Evolutionary conservation across 2,888 invertebrate genomes (phyloP), one percentile per base, ranked within the genome.

Genomic region (Schrankia costaestrigalis): DNA sequence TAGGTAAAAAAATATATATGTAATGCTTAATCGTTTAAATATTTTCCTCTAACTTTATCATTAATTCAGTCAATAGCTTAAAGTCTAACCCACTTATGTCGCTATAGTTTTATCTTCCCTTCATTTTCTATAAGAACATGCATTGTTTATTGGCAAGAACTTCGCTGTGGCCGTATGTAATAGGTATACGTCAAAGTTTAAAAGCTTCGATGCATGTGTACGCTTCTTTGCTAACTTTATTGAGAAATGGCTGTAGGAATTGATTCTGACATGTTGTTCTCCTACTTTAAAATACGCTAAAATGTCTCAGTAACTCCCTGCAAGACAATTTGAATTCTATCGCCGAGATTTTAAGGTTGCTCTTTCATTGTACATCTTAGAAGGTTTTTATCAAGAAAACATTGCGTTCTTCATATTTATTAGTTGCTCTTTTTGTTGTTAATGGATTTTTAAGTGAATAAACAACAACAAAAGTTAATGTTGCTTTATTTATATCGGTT

Each of bases 401-500:
- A 62, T 62, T 64, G 68, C 50, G 67, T 68, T 71, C 66, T 70
- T 75, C 69, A 77, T 78, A 78, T 84, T 81, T 83, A 82, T 83
- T 78, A 81, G 77, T 76, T 78, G 77, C 64, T 78, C 68, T 81
- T 79, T 82, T 78, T 78, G 67, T 63, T 71, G 78, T 77, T 84
- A 83, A 85, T 85, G 85, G 83, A 77, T 80, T 84, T 83, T 83
- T 83, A 84, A 84, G 80, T 82, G 80, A 81, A 82, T 83, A 78
- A 82, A 73, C 72, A 79, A 75, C 67, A 70, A 66, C 61, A 71
- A 57, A 61, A 67, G 60, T 57, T 50, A 47, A 43, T 52, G 55
- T 49, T 46, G 49, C 48, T 46, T 60, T 47, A 52, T 63, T 58
- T 43, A 55, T 41, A 57, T 51, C 35, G 35, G 42, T 39, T 46